Base-by-base conservation (phyloP, 2,113 vertebrate species). In the Petroica traversi region DNA sequence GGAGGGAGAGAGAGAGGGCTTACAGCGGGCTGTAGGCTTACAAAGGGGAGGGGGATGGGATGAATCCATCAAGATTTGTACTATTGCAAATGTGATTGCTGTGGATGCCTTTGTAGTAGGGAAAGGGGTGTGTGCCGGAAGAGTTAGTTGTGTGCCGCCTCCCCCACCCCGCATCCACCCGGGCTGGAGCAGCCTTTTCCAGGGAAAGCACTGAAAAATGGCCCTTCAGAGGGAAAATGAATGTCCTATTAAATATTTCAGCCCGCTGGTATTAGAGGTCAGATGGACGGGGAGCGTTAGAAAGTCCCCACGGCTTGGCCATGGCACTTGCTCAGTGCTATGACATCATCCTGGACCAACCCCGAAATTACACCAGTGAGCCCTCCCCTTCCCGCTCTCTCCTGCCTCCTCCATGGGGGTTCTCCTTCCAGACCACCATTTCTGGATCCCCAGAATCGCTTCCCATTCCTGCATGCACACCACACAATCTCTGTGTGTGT, bases 31-130 rank as follows among this genome's bases (percentile, higher is more conserved):
- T 95, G 90, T 89, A 82, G 85, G 71, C 81, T 89, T 63, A 85
- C 93, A 79, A 95, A 97, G 96, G 77, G 55, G 71, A 77, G 94
- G 93, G 94, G 96, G 93, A 95, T 76, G 94, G 91, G 97, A 46
- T 25, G 96, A 96, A 95, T 96, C 97, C 97, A 93, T 95, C 95
- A 73, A 95, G 97, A 95, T 98, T 98, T 98, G 97, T 98, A 98
- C 98, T 98, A 97, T 97, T 97, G 98, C 97, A 97, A 98, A 98
- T 98, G 98, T 97, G 98, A 98, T 97, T 97, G 97, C 97, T 97
- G 97, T 81, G 93, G 98, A 97, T 97, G 98, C 97, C 98, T 98
- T 98, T 98, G 98, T 98, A 98, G 98, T 98, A 98, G 97, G 95
- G 86, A 98, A 97, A 98, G 98, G 98, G 98, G 98, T 98, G 98